These are phyloP conservation scores for Lymantria monacha DNA, from an alignment of 2,888 invertebrate genomes.

Conservation along the genomic window DNA sequence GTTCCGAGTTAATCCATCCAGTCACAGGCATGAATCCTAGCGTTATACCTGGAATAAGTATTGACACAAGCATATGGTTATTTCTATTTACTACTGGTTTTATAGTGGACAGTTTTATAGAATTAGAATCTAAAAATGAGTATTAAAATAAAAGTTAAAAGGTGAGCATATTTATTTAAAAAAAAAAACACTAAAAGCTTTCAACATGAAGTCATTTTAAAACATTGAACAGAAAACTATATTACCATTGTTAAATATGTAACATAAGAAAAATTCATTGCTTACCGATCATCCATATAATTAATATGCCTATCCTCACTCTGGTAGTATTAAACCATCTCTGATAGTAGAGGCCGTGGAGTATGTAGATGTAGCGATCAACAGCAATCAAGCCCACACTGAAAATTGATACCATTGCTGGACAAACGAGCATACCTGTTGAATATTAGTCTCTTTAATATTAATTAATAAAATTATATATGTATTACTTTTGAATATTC, in stretches of 20 bases:
- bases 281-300: conserved; percentile 82
- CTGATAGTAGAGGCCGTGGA: conserved; percentile 84
- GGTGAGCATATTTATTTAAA: too few species aligned
- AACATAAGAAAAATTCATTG: too few species aligned
- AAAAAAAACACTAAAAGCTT: too few species aligned
- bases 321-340: conserved; percentile 82
- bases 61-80: conserved; percentile 30
- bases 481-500: too few species aligned
- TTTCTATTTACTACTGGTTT: conserved; percentile 14
- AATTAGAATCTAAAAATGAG: too few species aligned
- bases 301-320: conserved; percentile 78
- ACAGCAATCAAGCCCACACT: conserved; percentile 84
- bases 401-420: conserved; percentile 84
- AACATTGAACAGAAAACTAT: too few species aligned
- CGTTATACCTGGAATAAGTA: conserved; percentile 67
- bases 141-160: too few species aligned
- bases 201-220: too few species aligned
- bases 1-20: conserved; percentile 76
- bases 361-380: conserved; percentile 84
- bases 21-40: conserved; percentile 83
- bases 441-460: not conserved
- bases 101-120: too few species aligned
- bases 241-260: too few species aligned
- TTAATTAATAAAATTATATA: not conserved
- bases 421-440: conserved; percentile 84